Conservation (phyloP, 2,888 invertebrate genomes). For the Aleiodes testaceus region DNA sequence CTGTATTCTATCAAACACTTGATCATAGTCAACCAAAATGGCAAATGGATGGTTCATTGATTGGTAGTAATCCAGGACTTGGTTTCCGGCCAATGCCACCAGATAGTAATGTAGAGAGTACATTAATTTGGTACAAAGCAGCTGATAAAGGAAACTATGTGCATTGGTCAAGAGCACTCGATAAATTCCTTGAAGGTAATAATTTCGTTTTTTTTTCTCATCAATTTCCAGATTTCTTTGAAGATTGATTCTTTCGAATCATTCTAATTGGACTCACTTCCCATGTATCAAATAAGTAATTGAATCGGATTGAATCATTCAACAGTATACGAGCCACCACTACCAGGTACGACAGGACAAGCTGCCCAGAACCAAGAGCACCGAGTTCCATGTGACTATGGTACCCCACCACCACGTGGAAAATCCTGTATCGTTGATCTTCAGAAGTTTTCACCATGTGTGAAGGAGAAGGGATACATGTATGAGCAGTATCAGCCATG, state of each 20-base stretch:
- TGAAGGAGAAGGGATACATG: constrained; percentile 86
- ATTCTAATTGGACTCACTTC: constrained; percentile 8
- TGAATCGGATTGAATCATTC: constrained; percentile 7
- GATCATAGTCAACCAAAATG: constrained; percentile 90
- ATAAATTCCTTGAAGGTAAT: constrained; percentile 85
- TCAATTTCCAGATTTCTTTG: background rate
- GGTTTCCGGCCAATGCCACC: constrained; percentile 98
- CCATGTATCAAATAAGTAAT: background rate
- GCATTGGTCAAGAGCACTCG: constrained; percentile 86
- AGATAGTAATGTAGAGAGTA: constrained; percentile 93
- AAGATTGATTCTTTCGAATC: background rate
- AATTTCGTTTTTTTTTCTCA: background rate
- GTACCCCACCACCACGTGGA: constrained; percentile 77
- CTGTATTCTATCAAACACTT: constrained; percentile 95
- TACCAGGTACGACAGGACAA: constrained; percentile 47
- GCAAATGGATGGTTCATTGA: constrained; percentile 89
- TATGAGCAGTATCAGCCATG: constrained; percentile 92
- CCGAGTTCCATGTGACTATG: constrained; percentile 80
- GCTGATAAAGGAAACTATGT: constrained; percentile 84
- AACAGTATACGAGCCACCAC: constrained; percentile 69
- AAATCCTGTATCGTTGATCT: constrained; percentile 90
- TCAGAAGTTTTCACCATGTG: constrained; percentile 84
- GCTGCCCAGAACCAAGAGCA: constrained; percentile 71
- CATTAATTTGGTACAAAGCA: constrained; percentile 94
- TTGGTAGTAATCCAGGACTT: constrained; percentile 96